phyloP scores from a whole-genome alignment of 2,888 invertebrate species.

The Mythimna pallens region DNA sequence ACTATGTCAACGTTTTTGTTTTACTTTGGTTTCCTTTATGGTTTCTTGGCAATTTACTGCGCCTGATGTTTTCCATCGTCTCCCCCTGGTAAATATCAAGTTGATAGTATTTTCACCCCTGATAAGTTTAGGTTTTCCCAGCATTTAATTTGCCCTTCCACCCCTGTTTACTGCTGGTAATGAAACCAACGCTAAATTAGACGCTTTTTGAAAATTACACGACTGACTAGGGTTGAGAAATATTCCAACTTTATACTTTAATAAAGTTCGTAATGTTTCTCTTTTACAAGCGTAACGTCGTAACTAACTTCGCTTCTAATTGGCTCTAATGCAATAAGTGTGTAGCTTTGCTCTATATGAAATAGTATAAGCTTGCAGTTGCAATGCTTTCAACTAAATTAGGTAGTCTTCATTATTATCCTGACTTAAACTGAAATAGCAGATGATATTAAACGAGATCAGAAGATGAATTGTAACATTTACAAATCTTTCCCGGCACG shows the following conservation, averaged over 20 bases:
- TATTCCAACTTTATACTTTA: conserved; percentile 23
- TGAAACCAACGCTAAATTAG: conserved; percentile 34
- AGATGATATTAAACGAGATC: background rate
- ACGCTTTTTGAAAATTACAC: conserved; percentile 34
- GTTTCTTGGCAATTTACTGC: conserved; percentile 60
- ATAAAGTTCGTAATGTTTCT: conserved; percentile 19
- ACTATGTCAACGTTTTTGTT: conserved; percentile 55
- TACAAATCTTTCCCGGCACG: background rate
- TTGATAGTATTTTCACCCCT: conserved; percentile 70
- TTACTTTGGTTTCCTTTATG: conserved; percentile 61
- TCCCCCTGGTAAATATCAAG: conserved; percentile 64
- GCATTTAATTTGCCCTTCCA: conserved; percentile 52
- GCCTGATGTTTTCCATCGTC: conserved; percentile 55
- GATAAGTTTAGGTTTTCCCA: conserved; percentile 61
- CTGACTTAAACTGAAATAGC: background rate
- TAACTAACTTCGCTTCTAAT: conserved; percentile 15
- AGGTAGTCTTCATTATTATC: background rate
- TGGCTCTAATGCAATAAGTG: conserved; percentile 13
- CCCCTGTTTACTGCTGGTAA: conserved; percentile 56
- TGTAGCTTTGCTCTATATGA: conserved; percentile 16
- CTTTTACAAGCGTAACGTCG: background rate
- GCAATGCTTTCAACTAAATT: conserved; percentile 12
- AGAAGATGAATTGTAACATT: background rate
- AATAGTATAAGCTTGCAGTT: conserved; percentile 12
- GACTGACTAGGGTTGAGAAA: conserved; percentile 14